Base-by-base conservation (phyloP, 1,140 invertebrate genomes). In the Linepithema humile region DNA sequence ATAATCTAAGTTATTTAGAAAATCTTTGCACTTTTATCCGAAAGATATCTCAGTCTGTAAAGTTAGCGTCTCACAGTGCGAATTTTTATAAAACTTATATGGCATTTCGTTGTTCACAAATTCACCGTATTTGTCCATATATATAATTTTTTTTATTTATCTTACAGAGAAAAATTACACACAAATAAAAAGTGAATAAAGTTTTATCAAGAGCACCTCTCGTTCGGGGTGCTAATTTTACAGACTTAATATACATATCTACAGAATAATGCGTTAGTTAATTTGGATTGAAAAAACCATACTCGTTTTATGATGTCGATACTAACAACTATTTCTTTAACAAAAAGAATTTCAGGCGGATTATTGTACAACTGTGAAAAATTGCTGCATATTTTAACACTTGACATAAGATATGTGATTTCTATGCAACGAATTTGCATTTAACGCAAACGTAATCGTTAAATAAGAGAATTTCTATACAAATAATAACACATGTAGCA, bases 381-480 rank as follows among this genome's bases (percentile, higher is more conserved):
- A 77, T 23, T 45, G 23, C 35, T 48, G 17, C 32, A 6, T 17
- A 78, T 23, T 50, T 69, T 50, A 53, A 69, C 32, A 45, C 45
- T 50, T 10, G 15, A 6, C 35, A 53, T 78, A 78, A 78, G 67
- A 78, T 69, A 69, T 17, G 45, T 67, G 62, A 78, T 78, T 78
- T 53, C 75, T 69, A 78, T 78, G 75, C 75, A 69, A 78, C 20
- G 17, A 69, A 67, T 78, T 78, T 78, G 62, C 60, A 78, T 78
- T 69, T 78, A 78, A 40, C 75, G 75, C 45, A 17, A n/a, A 78
- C 74, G 32, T 78, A 78, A 78, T 69, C 35, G 75, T 67, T 55
- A 78, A 48, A 78, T 45, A 78, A 69, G 75, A 62, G 55, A 77
- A n/a, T 78, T 78, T 55, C 75, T 20, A 38, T 67, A 67, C n/a